A percentile compares a stretch with the other conserved stretches of the same genome.
These are phyloP conservation scores for Euplexia lucipara DNA, from an alignment of 2,888 invertebrate species.

Conservation along the genomic window DNA sequence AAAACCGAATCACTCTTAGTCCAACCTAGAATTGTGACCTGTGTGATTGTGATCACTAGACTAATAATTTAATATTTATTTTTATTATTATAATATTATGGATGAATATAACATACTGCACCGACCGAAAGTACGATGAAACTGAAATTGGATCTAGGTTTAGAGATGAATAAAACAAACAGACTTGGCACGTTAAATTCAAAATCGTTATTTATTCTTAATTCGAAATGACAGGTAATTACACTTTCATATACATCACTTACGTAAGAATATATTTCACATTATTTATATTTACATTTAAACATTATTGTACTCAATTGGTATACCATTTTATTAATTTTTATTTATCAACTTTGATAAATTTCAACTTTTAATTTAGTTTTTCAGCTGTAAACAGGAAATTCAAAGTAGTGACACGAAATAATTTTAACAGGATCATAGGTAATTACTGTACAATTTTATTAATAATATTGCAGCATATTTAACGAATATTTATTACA, in stretches of 20 bases:
- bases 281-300: conserved; percentile 84
- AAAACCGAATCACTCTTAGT: too few species aligned
- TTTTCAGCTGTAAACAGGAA: conserved; percentile 60
- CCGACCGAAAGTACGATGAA: too few species aligned
- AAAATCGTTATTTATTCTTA: conserved; percentile 88
- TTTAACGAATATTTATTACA: background rate
- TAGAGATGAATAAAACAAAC: conserved; percentile 77
- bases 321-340: conserved; percentile 81
- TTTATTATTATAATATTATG: too few species aligned
- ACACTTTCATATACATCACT: conserved; percentile 76
- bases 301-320: conserved; percentile 88
- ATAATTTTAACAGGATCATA: background rate
- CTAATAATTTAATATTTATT: too few species aligned
- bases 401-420: background rate
- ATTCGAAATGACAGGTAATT: conserved; percentile 83
- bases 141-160: background rate
- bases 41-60: too few species aligned
- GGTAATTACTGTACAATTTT: background rate
- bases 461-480: background rate
- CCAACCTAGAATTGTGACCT: too few species aligned
- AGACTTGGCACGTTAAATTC: conserved; percentile 89
- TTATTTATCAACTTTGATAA: conserved; percentile 75
- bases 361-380: conserved; percentile 62
- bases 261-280: conserved; percentile 81
- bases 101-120: too few species aligned